A percentile compares a stretch with the other conserved stretches of the same genome.
These are phyloP conservation scores for Eurystomus glaucurus DNA, from an alignment of 2,797 vertebrate genomes.

Conservation along the genomic window DNA sequence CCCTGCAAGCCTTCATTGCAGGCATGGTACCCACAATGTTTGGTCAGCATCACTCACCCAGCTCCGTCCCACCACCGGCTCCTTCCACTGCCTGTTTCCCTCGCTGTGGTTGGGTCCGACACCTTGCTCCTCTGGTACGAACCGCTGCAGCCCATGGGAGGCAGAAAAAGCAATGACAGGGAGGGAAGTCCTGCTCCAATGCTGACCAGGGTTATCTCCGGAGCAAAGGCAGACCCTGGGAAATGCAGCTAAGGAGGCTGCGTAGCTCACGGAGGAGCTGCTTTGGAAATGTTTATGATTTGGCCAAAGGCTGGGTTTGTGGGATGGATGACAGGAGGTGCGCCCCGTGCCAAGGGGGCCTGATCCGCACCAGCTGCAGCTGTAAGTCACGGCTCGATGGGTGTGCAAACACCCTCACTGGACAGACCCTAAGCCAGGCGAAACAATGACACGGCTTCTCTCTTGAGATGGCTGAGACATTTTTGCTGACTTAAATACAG, in stretches of 20 bases:
- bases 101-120: accelerated
- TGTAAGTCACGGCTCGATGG: neutral
- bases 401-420: neutral
- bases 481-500: neutral
- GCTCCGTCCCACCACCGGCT: neutral
- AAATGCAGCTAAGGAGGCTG: accelerated
- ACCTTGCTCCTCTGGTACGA: accelerated
- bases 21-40: accelerated
- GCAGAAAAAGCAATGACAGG: neutral
- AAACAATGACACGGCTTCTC: neutral
- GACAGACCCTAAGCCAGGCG: accelerated
- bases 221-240: neutral
- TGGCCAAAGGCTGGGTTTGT: conserved; percentile 8
- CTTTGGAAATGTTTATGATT: neutral
- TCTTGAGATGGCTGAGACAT: neutral
- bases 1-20: accelerated
- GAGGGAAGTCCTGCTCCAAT: neutral
- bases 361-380: neutral
- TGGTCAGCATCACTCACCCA: neutral
- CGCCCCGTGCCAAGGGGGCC: neutral
- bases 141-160: neutral
- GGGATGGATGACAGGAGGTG: neutral
- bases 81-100: neutral
- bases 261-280: accelerated
- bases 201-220: accelerated